Percentiles rank a stretch among this genome's conserved stretches.
phyloP scores from a whole-genome alignment of 2,113 vertebrate genomes.

The Esox niger region DNA sequence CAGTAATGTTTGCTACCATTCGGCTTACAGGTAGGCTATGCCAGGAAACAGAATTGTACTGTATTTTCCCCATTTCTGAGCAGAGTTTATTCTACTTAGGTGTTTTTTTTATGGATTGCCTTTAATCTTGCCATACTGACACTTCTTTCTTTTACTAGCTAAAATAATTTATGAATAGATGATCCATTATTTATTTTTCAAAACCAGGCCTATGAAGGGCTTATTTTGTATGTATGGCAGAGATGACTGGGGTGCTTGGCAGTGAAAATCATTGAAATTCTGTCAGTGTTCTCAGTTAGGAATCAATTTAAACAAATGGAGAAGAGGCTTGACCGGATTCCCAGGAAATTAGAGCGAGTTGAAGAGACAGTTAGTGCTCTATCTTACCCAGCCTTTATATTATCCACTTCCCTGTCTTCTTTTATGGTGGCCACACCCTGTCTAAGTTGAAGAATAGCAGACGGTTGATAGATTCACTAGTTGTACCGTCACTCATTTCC shows the following conservation, averaged over 20 bases:
- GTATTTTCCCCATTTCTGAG: no score
- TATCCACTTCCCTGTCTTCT: constrained; percentile 40
- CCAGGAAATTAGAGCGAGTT: not conserved
- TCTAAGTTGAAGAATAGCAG: constrained; percentile 73
- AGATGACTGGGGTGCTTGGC: not conserved
- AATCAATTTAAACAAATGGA: not conserved
- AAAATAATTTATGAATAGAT: not conserved
- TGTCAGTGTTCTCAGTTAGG: not conserved
- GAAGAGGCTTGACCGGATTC: not conserved
- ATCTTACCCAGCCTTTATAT: constrained; percentile 24
- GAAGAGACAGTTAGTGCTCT: constrained; percentile 15
- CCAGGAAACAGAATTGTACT: no score
- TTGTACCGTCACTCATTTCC: constrained; percentile 64
- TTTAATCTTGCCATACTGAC: no score
- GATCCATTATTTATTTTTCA: not conserved
- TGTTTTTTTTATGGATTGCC: no score
- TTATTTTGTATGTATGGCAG: not conserved
- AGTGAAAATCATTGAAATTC: not conserved
- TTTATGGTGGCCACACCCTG: constrained; percentile 53
- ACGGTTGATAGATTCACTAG: constrained; percentile 73
- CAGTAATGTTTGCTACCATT: no score
- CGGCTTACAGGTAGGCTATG: no score
- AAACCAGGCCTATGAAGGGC: not conserved
- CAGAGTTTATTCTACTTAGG: no score
- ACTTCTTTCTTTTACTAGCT: not conserved